Conservation (phyloP, 2,113 vertebrate species). For the Solea senegalensis region DNA sequence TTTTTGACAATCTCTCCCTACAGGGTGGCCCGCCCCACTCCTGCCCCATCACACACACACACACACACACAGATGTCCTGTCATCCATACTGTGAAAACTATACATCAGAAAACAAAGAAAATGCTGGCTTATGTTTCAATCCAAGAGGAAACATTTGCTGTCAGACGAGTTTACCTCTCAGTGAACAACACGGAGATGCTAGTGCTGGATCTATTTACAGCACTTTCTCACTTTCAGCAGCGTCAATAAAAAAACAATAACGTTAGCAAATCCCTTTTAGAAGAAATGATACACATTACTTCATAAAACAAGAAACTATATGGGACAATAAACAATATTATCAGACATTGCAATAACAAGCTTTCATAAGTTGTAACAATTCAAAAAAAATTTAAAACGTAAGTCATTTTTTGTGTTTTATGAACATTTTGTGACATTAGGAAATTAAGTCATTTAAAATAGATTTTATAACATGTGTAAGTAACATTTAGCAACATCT, state of each 20-base stretch:
- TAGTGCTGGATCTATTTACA: constrained; percentile 4
- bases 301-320: background rate
- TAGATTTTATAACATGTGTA: no score
- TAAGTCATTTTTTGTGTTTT: no score
- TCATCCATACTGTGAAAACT: constrained; percentile 49
- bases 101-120: constrained; percentile 60
- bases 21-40: constrained; percentile 54
- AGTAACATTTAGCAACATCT: background rate
- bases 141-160: constrained; percentile 66
- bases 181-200: constrained; percentile 18
- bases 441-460: no score
- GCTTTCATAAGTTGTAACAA: no score
- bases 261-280: background rate
- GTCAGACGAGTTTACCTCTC: constrained; percentile 45
- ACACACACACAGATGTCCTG: constrained; percentile 34
- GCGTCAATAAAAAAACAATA: background rate
- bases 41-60: background rate
- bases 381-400: no score
- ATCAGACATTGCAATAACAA: no score
- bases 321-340: no score
- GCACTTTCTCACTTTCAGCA: constrained; percentile 14
- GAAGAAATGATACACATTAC: background rate
- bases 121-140: constrained; percentile 65
- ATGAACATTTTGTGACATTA: no score
- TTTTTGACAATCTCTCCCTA: constrained; percentile 70